A percentile compares a stretch with the other conserved stretches of the same genome.
phyloP scores from a whole-genome alignment of 2,797 vertebrate genomes.

The Hafferia zeledoni region DNA sequence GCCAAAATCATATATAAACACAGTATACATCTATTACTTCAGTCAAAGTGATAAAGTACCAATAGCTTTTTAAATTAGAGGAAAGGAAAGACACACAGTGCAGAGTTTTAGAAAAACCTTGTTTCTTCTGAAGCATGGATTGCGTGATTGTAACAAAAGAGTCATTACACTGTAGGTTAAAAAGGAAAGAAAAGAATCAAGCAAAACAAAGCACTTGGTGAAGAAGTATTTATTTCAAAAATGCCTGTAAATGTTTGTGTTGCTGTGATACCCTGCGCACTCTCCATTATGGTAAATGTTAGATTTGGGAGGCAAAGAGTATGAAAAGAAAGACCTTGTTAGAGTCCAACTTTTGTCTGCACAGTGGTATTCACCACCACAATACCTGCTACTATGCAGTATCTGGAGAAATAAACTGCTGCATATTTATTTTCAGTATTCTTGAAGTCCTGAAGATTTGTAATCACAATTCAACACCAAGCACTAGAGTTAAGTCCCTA shows the following conservation, averaged over 20 bases:
- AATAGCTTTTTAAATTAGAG: not conserved
- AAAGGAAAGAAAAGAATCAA: not conserved
- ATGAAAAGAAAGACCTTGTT: not conserved
- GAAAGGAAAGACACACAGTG: not conserved
- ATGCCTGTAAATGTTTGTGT: not conserved
- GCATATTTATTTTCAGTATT: not conserved
- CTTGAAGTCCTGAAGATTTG: not conserved
- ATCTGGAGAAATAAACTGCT: not conserved
- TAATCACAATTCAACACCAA: not conserved
- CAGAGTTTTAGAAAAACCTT: not conserved
- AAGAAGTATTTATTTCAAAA: not conserved
- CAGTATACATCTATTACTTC: not conserved
- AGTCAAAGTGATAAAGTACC: not conserved
- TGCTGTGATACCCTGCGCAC: not conserved
- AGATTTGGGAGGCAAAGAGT: not conserved
- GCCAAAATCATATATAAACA: not conserved
- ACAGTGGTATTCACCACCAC: not conserved
- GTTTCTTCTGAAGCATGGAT: not conserved
- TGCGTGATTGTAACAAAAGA: not conserved
- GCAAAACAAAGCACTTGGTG: not conserved
- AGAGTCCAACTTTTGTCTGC: not conserved
- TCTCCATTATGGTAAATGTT: not conserved
- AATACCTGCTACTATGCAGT: rapidly evolving
- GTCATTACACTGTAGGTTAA: not conserved
- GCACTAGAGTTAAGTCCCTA: not conserved